phyloP scores from a whole-genome alignment of 1,140 invertebrate species.

The Drosophila teissieri region DNA sequence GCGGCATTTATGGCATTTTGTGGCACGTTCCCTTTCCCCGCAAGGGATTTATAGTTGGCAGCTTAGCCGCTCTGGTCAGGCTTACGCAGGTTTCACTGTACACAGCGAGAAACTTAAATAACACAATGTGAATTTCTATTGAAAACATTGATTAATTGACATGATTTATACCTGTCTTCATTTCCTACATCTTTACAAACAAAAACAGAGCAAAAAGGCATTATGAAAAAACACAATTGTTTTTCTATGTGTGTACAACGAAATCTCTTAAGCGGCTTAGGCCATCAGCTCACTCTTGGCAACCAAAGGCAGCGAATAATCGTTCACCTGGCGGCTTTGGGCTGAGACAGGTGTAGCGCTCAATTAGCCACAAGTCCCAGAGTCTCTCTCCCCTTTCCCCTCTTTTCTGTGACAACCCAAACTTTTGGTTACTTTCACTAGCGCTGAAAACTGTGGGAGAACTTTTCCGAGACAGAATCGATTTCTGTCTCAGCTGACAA shows the following conservation, averaged over 20 bases:
- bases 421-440: constrained; percentile 41
- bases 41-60: constrained; percentile 9
- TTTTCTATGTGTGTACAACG: constrained; percentile 20
- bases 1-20: constrained; percentile 37
- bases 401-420: neutral
- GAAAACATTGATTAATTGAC: too few species aligned
- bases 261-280: constrained; percentile 51
- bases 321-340: constrained; percentile 40
- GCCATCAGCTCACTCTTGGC: constrained; percentile 27
- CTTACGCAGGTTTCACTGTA: constrained; percentile 31
- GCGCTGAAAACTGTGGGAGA: constrained; percentile 3
- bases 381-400: neutral
- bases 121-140: neutral
- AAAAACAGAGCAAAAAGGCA: too few species aligned
- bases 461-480: constrained; percentile 34
- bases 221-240: neutral
- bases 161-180: too few species aligned
- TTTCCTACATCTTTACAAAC: too few species aligned
- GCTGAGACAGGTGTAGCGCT: constrained; percentile 42
- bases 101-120: constrained; percentile 22
- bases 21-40: constrained; percentile 14
- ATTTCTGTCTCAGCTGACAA: constrained; percentile 41
- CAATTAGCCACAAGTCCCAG: constrained; percentile 41
- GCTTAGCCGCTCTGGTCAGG: constrained; percentile 40
- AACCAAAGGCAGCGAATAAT: constrained; percentile 46